These are phyloP conservation scores for Sturnira hondurensis DNA, from an alignment of 2,113 vertebrate genomes.

Conservation along the genomic window DNA sequence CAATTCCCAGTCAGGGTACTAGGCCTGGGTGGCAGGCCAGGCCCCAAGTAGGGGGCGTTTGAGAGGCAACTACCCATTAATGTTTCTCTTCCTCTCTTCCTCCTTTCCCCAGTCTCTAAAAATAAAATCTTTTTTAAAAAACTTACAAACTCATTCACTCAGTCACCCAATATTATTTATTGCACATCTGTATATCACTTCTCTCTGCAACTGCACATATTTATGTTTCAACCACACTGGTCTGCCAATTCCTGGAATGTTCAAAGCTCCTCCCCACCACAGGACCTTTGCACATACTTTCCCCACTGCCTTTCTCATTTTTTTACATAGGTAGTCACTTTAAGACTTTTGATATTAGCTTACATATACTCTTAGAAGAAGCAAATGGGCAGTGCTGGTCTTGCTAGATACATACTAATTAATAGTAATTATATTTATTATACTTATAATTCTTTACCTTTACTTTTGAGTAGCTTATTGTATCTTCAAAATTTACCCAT, in stretches of 20 bases:
- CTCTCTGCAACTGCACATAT: background rate
- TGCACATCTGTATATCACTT: background rate
- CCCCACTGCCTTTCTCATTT: background rate
- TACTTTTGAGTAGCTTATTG: background rate
- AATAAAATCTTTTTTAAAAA: too few relatives aligned
- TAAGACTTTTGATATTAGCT: background rate
- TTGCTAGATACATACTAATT: background rate
- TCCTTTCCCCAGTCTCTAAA: too few relatives aligned
- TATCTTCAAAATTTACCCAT: background rate
- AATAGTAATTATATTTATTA: background rate
- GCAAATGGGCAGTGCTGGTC: background rate
- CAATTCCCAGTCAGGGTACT: too few relatives aligned
- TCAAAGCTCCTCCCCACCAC: background rate
- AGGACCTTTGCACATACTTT: slow-evolving; percentile 1
- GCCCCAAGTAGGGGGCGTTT: too few relatives aligned
- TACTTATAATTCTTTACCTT: background rate
- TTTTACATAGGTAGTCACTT: background rate
- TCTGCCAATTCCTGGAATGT: background rate
- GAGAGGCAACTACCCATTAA: too few relatives aligned
- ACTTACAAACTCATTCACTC: background rate
- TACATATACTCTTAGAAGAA: background rate
- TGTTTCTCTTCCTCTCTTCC: too few relatives aligned
- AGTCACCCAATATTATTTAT: background rate
- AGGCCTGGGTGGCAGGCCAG: too few relatives aligned
- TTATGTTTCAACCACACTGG: background rate